These are phyloP conservation scores for Babyrousa celebensis DNA, from an alignment of 2,797 vertebrate genomes.

Conservation along the genomic window DNA sequence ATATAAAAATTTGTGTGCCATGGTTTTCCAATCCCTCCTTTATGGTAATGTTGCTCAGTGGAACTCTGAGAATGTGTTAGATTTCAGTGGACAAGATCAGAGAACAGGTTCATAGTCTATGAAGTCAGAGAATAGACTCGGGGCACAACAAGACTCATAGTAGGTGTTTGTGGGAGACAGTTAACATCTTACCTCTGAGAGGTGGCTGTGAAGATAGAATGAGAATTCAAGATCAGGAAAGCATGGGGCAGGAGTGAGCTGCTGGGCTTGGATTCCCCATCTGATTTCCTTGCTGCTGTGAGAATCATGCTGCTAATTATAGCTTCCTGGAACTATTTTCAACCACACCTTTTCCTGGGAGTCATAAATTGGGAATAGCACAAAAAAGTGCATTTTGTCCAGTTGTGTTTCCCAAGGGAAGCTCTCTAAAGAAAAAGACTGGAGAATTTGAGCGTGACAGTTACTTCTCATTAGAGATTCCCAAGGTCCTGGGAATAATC, in stretches of 20 bases:
- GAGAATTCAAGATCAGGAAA: conserved; percentile 41
- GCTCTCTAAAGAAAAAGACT: conserved; percentile 71
- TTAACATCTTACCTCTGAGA: conserved; percentile 22
- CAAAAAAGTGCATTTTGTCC: conserved; percentile 65
- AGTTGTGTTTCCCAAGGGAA: conserved; percentile 55
- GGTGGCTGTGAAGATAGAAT: neutral
- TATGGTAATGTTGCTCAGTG: neutral
- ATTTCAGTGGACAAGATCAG: neutral
- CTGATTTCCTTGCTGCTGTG: conserved; percentile 44
- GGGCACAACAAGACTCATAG: neutral
- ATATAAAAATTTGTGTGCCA: neutral
- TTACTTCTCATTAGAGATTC: conserved; percentile 81
- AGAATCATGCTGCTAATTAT: conserved; percentile 65
- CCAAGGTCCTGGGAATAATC: conserved; percentile 52
- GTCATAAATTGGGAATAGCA: conserved; percentile 45
- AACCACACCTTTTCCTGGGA: conserved; percentile 11
- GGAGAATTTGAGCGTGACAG: conserved; percentile 68
- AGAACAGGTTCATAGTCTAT: neutral
- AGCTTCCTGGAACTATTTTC: conserved; percentile 23
- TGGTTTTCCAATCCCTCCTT: neutral
- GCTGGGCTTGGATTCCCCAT: neutral
- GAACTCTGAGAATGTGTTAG: neutral
- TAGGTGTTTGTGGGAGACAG: neutral
- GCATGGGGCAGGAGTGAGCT: neutral
- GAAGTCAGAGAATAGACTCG: neutral